Evolutionary conservation across 2,113 vertebrate genomes (phyloP).

Genomic region (rat (Rattus norvegicus)): GRCr8 NC_086023.1:71362001-71362500

Average conservation of each 20-base stretch:
- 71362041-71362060: not conserved
- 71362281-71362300: not conserved
- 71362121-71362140: not conserved
- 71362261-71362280: not conserved
- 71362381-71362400: not conserved
- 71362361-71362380: not conserved
- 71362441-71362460: not conserved
- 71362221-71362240: not conserved
- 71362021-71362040: conserved; percentile 13
- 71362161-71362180: not conserved
- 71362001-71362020: not conserved
- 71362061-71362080: not conserved
- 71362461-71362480: not conserved
- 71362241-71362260: not conserved
- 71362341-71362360: not conserved
- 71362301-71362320: not conserved
- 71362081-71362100: conserved; percentile 9
- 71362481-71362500: not conserved
- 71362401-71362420: not conserved
- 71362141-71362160: not conserved
- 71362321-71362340: not conserved
- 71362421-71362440: not conserved
- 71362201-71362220: not conserved
- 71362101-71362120: conserved; percentile 46
- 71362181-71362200: not conserved